Evolutionary conservation across 2,888 invertebrate genomes (phyloP).

Genomic region (Polyploca ridens): DNA sequence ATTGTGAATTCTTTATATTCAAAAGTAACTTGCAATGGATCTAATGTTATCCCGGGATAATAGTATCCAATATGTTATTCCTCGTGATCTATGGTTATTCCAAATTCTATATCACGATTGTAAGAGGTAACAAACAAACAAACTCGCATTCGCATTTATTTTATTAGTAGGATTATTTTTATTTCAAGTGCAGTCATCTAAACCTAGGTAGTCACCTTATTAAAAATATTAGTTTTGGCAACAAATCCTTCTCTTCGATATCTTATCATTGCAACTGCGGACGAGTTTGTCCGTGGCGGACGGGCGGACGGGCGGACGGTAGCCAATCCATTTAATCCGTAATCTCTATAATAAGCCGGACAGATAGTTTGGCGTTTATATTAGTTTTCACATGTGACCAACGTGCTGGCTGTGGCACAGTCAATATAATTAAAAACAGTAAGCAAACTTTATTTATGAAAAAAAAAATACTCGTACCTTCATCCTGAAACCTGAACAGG

Average conservation of each 20-base stretch:
- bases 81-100: no score
- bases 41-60: no score
- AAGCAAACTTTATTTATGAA: not conserved
- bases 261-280: constrained; percentile 19
- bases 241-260: constrained; percentile 18
- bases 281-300: not conserved
- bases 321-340: constrained; percentile 18
- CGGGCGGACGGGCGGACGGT: constrained; percentile 9
- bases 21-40: no score
- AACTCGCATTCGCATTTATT: no score
- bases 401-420: not conserved
- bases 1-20: no score
- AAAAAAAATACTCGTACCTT: not conserved
- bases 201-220: not conserved
- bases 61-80: no score
- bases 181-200: no score
- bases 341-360: constrained; percentile 19
- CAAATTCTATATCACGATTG: no score
- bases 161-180: no score
- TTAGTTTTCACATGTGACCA: constrained; percentile 21
- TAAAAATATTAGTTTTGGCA: constrained; percentile 14
- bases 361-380: constrained; percentile 19
- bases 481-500: no score
- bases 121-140: no score
- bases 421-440: not conserved